Conservation (phyloP, 1,140 invertebrate species). For the Branchinecta lynchi region DNA sequence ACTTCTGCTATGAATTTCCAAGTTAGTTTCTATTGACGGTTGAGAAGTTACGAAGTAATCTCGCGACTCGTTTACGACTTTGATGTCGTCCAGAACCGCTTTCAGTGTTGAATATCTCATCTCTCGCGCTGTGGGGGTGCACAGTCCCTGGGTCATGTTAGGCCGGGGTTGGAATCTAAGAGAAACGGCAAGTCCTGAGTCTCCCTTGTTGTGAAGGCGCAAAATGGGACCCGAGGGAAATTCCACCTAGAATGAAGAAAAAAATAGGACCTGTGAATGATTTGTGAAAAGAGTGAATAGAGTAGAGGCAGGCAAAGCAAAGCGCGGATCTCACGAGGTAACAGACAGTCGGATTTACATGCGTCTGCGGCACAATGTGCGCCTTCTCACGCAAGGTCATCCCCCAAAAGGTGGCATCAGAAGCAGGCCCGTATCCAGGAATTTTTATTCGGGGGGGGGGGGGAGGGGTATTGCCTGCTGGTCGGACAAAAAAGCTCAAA, state of each 20-base stretch:
- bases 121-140: not conserved
- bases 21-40: not conserved
- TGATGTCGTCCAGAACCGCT: not conserved
- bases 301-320: too few relatives aligned
- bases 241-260: not conserved
- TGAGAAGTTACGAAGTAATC: not conserved
- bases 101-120: not conserved
- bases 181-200: not conserved
- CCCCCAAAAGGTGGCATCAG: too few relatives aligned
- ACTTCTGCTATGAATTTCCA: conserved; percentile 1
- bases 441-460: too few relatives aligned
- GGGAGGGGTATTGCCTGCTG: too few relatives aligned
- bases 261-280: too few relatives aligned
- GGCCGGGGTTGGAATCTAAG: not conserved
- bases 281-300: too few relatives aligned
- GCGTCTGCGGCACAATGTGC: too few relatives aligned
- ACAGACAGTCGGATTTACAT: too few relatives aligned
- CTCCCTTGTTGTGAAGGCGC: not conserved
- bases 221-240: not conserved
- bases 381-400: too few relatives aligned
- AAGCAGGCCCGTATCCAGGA: too few relatives aligned
- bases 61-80: not conserved
- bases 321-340: too few relatives aligned
- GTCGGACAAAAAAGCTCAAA: too few relatives aligned
- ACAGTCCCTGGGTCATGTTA: not conserved